Conservation (phyloP, 2,797 vertebrate genomes). For the Aldrovandia affinis region DNA sequence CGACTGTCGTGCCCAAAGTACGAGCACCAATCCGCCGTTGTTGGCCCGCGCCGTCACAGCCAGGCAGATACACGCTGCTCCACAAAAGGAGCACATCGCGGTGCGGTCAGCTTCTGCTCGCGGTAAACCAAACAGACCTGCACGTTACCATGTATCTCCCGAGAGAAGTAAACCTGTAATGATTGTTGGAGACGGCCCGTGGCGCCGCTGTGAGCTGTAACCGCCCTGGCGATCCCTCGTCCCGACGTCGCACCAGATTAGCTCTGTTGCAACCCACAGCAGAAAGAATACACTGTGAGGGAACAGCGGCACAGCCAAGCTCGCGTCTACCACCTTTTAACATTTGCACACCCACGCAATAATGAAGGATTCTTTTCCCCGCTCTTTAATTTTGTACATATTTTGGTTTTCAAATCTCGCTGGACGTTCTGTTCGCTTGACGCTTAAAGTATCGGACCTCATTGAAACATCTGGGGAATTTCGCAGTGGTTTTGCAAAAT, state of each 20-base stretch:
- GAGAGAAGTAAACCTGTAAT: neutral
- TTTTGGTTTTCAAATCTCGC: neutral
- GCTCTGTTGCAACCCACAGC: conserved; percentile 63
- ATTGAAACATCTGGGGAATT: neutral
- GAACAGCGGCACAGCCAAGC: conserved; percentile 55
- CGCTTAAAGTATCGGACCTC: neutral
- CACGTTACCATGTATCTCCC: conserved; percentile 42
- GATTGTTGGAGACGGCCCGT: neutral
- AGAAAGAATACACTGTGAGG: conserved; percentile 60
- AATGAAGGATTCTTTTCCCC: neutral
- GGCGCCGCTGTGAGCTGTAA: conserved; percentile 63
- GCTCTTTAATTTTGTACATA: neutral
- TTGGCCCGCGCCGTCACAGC: neutral
- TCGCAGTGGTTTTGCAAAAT: neutral
- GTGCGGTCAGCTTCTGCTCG: conserved; percentile 37
- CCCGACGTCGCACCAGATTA: conserved; percentile 64
- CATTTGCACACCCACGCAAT: neutral
- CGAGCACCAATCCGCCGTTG: neutral
- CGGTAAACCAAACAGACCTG: conserved; percentile 63
- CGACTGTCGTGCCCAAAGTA: no score
- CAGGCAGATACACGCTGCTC: neutral
- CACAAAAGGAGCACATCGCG: neutral
- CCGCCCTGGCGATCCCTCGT: conserved; percentile 62
- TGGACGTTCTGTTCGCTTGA: neutral
- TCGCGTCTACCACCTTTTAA: conserved; percentile 22